Evolutionary conservation across 30 jellyfish, hydroid and myxozoan genomes (phyloP), one percentile per base, ranked within the genome.

Genomic region (Pseudorhiza aurosa): DNA sequence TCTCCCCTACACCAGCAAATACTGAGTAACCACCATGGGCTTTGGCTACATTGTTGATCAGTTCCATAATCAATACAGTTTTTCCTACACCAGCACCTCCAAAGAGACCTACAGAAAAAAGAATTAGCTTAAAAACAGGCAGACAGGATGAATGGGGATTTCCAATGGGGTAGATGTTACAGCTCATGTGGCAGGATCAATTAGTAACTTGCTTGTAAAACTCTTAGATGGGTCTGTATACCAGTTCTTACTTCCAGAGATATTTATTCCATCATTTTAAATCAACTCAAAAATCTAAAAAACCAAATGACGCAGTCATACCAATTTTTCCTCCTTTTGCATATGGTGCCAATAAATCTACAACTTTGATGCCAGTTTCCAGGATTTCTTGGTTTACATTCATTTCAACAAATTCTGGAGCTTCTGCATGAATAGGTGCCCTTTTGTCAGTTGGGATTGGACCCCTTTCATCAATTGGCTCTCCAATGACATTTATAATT

Each of bases 11-110:
- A 68, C 99, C 99, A 85, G 99, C 99, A 87, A 95, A 95, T 19
- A 95, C 98, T 24, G 99, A 95, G 65, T 95, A 95, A 85, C 99
- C 99, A 85, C 99, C 99, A 86, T 95, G 99, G 37, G 97, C 97
- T 65, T 89, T 90, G 62, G 99, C 99, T 57, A 95, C 95, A 75
- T 95, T 95, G 89, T 90, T 90, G 60, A 95, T 95, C 71, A 95
- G 96, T 69, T 95, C 99, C 98, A 90, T 90, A 58, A 95, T 95
- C 69, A 95, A 71, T 56, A 95, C 99, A 74, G 99, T 95, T 79
- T 95, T 95, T 22, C 99, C 99, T 37, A 95, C 99, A 79, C 99
- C 99, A 45, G 99, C 99, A 75, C 99, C 99, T 64, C 99, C 99
- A 81, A 95, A 95, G 72, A 95, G 93, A 65, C 99, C 99, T 91